Percentiles rank a stretch among this genome's conserved stretches.
Evolutionary conservation across 2,888 invertebrate genomes (phyloP).

Genomic region (Noctua fimbriata): DNA sequence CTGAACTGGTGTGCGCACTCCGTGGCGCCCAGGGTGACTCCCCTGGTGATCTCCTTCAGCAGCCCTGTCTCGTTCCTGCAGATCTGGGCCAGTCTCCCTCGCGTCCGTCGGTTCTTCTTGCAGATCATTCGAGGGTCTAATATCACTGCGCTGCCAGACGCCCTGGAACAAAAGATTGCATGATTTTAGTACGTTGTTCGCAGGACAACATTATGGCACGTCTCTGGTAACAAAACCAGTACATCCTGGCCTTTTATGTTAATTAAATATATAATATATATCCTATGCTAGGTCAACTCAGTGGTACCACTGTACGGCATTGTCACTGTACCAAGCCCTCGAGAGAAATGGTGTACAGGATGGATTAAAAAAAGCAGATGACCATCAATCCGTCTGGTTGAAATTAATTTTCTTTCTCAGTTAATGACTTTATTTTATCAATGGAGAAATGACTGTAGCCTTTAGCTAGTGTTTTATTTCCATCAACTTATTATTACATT

Average conservation of each 20-base stretch:
- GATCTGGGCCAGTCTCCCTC: slow-evolving; percentile 94
- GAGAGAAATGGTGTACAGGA: neutral
- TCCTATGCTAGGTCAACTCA: neutral
- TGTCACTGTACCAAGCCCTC: neutral
- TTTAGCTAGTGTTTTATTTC: neutral
- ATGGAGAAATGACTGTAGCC: neutral
- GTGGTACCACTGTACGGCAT: neutral
- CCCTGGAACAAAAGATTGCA: slow-evolving; percentile 87
- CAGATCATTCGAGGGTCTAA: slow-evolving; percentile 97
- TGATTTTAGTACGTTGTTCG: neutral
- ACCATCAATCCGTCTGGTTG: neutral
- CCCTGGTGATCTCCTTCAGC: slow-evolving; percentile 95
- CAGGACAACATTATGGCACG: too few relatives aligned
- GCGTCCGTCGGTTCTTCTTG: slow-evolving; percentile 94
- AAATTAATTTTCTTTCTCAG: neutral
- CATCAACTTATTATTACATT: neutral
- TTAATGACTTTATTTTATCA: neutral
- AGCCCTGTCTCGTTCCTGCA: slow-evolving; percentile 95
- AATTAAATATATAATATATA: too few relatives aligned
- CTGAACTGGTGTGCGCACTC: slow-evolving; percentile 97
- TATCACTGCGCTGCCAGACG: slow-evolving; percentile 95
- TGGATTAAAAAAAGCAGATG: neutral
- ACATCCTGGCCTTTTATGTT: neutral
- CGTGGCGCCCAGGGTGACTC: slow-evolving; percentile 94
- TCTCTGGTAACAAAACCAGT: neutral